Conservation (phyloP, 2,113 vertebrate species). For the Anguilla japonica region DNA sequence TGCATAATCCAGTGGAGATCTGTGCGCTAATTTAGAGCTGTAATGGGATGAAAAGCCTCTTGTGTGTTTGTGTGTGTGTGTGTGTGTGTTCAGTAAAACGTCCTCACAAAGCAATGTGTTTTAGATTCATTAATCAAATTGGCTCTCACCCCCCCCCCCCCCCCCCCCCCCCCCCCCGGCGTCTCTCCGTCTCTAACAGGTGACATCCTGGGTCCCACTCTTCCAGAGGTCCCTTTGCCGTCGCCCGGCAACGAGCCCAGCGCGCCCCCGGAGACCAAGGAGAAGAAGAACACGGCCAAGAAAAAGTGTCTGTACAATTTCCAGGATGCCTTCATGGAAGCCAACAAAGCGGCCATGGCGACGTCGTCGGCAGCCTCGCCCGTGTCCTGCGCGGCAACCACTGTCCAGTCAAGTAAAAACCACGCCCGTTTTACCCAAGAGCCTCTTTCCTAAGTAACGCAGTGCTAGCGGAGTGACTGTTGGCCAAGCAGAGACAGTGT, state of each 20-base stretch:
- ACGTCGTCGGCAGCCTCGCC: constrained; percentile 91
- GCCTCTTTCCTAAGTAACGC: constrained; percentile 83
- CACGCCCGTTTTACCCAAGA: constrained; percentile 89
- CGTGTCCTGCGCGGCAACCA: constrained; percentile 93
- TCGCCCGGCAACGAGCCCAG: constrained; percentile 72
- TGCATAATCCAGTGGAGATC: too few relatives aligned
- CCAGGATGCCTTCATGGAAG: constrained; percentile 96
- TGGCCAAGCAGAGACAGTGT: background rate
- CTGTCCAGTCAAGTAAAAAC: constrained; percentile 95
- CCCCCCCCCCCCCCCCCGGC: background rate
- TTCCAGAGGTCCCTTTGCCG: constrained; percentile 81
- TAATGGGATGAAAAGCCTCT: too few relatives aligned
- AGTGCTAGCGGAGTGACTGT: constrained; percentile 28
- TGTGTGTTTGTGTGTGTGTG: too few relatives aligned
- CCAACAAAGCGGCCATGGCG: constrained; percentile 91
- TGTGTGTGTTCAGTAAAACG: too few relatives aligned
- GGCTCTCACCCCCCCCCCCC: too few relatives aligned
- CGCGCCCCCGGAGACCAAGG: constrained; percentile 76
- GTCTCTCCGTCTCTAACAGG: constrained; percentile 50
- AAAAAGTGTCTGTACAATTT: constrained; percentile 99
- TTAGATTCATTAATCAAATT: too few relatives aligned
- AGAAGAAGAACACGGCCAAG: constrained; percentile 86
- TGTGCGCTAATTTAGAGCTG: too few relatives aligned
- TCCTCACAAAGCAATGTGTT: too few relatives aligned
- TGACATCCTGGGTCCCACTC: constrained; percentile 81